Evolutionary conservation across 2,797 vertebrate species (phyloP), one percentile per base, ranked within the genome.

Genomic region (Thaleichthys pacificus): DNA sequence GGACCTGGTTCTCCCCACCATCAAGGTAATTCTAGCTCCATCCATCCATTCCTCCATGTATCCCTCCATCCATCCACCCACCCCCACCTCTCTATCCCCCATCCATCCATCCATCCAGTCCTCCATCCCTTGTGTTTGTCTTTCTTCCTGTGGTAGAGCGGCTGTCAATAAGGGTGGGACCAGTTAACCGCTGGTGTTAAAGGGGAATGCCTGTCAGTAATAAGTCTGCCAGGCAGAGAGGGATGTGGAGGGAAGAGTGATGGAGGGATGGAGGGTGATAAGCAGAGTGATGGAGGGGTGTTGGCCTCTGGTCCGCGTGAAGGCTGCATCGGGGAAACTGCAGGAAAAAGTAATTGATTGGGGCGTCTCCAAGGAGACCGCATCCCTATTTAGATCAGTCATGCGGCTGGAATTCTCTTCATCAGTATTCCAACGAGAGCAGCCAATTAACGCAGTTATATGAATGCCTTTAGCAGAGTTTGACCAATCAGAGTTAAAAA

Each of bases 1-100:
- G 97, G 98, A 99, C 66, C 94, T 97, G 42, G 95, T 96, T 68
- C 92, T 99, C 73, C 95, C 95, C 63, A 98, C 97, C 72, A 95
- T 98, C 87, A 99, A 99, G 96, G 98, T 99, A 89, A 83, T 35
- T 30, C 12, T 17, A 21, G 58, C n/a, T 63, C 58, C 62, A 54
- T 69, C 22, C 47, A 21, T 70, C 9, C 56, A 32, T 19, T 4
- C 49, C 58, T 60, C 61, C 24, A n/a, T 28, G 35, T 11, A 26
- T 51, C 51, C 42, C 7, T 30, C 69, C 60, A 57, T 63, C 64
- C 74, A 76, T 51, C n/a, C n/a, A n/a, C n/a, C 54, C 15, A n/a
- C 65, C 61, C 26, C 11, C 9, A 5, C 47, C 19, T 14, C 30
- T 47, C n/a, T 49, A 15, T 22, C 26, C 2, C 11, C 21, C 64